phyloP scores from a whole-genome alignment of 2,888 invertebrate genomes.

The Diarsia mendica region DNA sequence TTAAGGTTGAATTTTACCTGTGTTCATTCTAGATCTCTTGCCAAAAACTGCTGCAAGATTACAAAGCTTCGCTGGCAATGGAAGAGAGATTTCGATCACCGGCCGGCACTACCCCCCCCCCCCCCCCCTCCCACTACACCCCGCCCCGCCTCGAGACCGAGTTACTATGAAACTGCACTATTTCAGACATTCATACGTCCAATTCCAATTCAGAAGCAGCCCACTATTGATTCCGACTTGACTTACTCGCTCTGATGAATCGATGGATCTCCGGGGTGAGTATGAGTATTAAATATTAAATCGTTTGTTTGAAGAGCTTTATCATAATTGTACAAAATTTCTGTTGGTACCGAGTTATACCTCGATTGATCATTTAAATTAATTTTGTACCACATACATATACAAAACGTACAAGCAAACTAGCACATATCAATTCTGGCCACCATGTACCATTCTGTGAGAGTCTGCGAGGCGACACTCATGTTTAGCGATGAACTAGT shows the following conservation, averaged over 20 bases:
- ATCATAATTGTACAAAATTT: not conserved
- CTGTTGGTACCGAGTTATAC: not conserved
- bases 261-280: not conserved
- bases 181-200: constrained; percentile 37
- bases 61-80: constrained; percentile 64
- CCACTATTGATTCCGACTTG: constrained; percentile 19
- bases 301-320: not conserved
- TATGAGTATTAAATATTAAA: not conserved
- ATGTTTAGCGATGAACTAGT: not conserved
- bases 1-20: constrained; percentile 29
- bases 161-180: constrained; percentile 40
- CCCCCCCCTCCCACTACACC: constrained; percentile 8
- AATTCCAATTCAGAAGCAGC: constrained; percentile 31
- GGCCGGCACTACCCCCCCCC: constrained; percentile 12
- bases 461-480: not conserved
- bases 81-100: constrained; percentile 63
- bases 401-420: too few relatives aligned
- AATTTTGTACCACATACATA: not conserved
- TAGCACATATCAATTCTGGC: not conserved
- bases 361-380: not conserved
- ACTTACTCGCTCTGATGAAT: not conserved
- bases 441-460: too few relatives aligned
- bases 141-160: constrained; percentile 10
- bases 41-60: constrained; percentile 68
- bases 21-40: constrained; percentile 43